Conservation (phyloP, 2,888 invertebrate genomes). For the Dolomedes plantarius region DNA sequence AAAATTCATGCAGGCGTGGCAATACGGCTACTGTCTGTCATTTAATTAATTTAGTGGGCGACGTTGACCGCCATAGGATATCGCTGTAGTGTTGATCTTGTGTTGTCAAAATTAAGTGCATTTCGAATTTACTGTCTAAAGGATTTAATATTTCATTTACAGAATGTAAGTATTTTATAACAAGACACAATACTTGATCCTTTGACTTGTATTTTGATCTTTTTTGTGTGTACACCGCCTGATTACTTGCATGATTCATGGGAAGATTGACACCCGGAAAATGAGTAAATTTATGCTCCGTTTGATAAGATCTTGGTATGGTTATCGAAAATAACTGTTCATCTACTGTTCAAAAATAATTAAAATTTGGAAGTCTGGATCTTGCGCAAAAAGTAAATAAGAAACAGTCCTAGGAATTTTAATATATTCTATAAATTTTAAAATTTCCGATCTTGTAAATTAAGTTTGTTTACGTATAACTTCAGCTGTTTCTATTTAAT, state of each 20-base stretch:
- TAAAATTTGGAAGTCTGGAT: no score
- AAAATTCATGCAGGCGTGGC: no score
- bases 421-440: no score
- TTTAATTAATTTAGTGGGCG: constrained; percentile 70
- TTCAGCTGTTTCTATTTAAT: no score
- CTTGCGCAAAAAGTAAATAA: no score
- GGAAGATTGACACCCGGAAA: constrained; percentile 65
- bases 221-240: background rate
- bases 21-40: background rate
- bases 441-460: no score
- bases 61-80: constrained; percentile 68
- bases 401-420: no score
- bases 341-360: no score
- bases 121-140: background rate
- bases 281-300: background rate
- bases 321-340: no score
- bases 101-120: background rate
- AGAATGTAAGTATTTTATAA: constrained; percentile 41
- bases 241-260: constrained; percentile 44
- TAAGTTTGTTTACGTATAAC: no score
- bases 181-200: background rate
- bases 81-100: background rate
- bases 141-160: background rate
- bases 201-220: no score
- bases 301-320: background rate